Conservation (phyloP, 2,113 vertebrate genomes). For the Cyprinodon brontotheroides region DNA sequence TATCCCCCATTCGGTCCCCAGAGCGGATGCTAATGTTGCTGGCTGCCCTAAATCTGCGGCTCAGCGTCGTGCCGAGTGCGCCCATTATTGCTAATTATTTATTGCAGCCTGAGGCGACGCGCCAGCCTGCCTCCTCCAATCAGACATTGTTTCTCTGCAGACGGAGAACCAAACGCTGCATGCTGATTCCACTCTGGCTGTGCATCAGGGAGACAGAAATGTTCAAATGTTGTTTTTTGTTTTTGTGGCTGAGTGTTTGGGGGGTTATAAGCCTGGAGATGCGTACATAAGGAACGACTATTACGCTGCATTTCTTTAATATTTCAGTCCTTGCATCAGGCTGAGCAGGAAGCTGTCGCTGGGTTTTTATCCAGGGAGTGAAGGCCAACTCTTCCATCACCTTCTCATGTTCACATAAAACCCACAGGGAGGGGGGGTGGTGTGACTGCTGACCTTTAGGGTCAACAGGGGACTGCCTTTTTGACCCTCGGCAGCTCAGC, state of each 20-base stretch:
- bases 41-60: constrained; percentile 59
- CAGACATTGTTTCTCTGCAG: constrained; percentile 66
- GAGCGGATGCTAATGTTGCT: constrained; percentile 56
- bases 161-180: constrained; percentile 36
- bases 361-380: constrained; percentile 15
- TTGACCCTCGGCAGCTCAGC: constrained; percentile 11
- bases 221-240: no score
- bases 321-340: constrained; percentile 65
- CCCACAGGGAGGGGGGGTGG: constrained; percentile 2
- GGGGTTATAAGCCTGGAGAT: not conserved
- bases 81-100: constrained; percentile 78
- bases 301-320: constrained; percentile 53
- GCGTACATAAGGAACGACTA: constrained; percentile 32
- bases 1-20: constrained; percentile 30
- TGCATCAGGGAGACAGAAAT: not conserved
- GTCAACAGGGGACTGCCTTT: constrained; percentile 4
- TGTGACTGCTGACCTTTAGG: constrained; percentile 42
- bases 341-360: constrained; percentile 22
- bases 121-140: constrained; percentile 56
- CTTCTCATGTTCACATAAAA: constrained; percentile 8
- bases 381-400: not conserved
- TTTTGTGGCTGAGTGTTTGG: no score
- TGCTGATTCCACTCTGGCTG: constrained; percentile 48
- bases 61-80: constrained; percentile 52
- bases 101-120: constrained; percentile 65